Evolutionary conservation across 2,113 vertebrate species (phyloP), one percentile per base, ranked within the genome.

Genomic region (Microcebus lehilahytsara): DNA sequence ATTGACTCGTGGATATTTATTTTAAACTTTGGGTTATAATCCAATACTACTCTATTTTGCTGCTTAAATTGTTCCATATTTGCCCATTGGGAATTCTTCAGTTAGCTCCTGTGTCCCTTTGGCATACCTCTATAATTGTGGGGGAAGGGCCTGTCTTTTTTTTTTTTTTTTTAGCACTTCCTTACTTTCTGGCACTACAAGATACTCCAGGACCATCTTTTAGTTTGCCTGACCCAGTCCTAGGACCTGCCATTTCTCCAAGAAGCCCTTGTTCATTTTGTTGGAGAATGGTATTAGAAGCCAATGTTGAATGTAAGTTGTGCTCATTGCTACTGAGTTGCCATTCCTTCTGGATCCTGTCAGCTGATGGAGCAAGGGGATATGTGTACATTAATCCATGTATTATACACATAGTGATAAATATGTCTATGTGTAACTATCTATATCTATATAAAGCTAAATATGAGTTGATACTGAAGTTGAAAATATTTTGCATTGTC

Each of bases 191-290:
- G 30, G 14, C 42, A 79, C 42, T 72, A 16, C 5, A 72, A 37
- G 12, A 86, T 85, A 40, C 32, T 86, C 5, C 22, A 64, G 20
- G 75, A 34, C 53, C 4, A 79, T 80, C 20, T 75, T 60, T 12
- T 8, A 37, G 37, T 20, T 42, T 51, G 81, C 80, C 32, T 72
- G 53, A 94, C 27, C 25, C 25, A 27, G 64, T 23, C 27, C 72
- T 81, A 92, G 66, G 81, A 81, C 74, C 56, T 92, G 32, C 22
- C 75, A 92, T 32, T 92, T 87, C 79, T 95, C 56, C 27, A 80
- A 62, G 42, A 10, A 80, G 51, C n/a, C 46, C 34, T 89, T 19
- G 25, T 51, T 81, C 34, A 53, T 87, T 74, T 32, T 92, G 74
- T 37, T 80, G 34, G 42, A 85, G 30, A 92, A 80, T 3, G 13